Conservation (phyloP, 2,113 vertebrate species). For the Patagioenas fasciata region DNA sequence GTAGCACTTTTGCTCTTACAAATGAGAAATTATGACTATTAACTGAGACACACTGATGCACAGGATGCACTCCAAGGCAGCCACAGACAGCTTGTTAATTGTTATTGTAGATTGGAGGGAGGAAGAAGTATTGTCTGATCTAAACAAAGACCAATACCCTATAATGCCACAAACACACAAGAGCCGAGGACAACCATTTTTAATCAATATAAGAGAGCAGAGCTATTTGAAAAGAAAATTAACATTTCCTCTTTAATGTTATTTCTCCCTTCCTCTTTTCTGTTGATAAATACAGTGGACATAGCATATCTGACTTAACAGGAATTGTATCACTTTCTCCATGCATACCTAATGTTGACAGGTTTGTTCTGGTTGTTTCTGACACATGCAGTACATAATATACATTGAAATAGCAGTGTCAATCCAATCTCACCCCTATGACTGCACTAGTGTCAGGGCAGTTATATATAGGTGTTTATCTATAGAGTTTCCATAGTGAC, state of each 20-base stretch:
- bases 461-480: conserved; percentile 37
- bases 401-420: background rate
- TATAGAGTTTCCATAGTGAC: conserved; percentile 14
- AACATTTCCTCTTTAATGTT: background rate
- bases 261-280: background rate
- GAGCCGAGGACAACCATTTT: background rate
- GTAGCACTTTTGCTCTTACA: conserved; percentile 51
- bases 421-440: background rate
- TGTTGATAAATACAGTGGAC: background rate
- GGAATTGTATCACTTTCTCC: background rate
- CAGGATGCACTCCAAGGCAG: conserved; percentile 64
- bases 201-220: background rate
- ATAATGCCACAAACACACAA: background rate
- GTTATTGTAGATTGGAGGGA: conserved; percentile 39
- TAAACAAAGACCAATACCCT: conserved; percentile 36
- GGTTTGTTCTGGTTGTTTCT: background rate
- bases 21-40: conserved; percentile 68
- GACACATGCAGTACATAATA: background rate
- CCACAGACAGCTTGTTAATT: conserved; percentile 56
- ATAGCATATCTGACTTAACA: background rate
- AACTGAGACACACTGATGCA: conserved; percentile 44
- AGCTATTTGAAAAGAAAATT: conserved; percentile 3
- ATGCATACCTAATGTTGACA: background rate
- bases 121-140: conserved; percentile 40
- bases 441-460: background rate